Base-by-base conservation (phyloP, 2,113 vertebrate species). In the Tichodroma muraria region DNA sequence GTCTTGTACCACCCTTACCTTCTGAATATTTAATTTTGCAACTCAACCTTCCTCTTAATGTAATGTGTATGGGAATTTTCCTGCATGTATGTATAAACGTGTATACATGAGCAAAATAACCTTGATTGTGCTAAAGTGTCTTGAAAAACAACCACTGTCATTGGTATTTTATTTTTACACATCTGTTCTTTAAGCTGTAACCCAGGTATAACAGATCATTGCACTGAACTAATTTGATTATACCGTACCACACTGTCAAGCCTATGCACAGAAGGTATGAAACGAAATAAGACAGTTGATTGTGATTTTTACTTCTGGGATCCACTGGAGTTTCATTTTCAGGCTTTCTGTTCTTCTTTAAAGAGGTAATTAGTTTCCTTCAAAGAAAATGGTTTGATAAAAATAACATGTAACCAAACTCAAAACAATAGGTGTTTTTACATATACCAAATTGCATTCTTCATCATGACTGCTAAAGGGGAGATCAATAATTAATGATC, bases 401-500 rank as follows among this genome's bases (percentile, higher is more conserved):
- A 94, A 92, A 78, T 42, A 88, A 35, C 56, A 53, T 38, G 21
- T 54, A 86, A 85, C 33, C n/a, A 84, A 65, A 87, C 53, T 92
- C 70, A 87, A 85, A 93, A 64, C 85, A 87, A 73, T 54, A 71
- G 25, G 5, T 63, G 6, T 45, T 94, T 86, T 92, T 83, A 44
- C 47, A 52, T 72, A 61, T 49, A 63, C 30, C 45, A 53, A 91
- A 76, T 93, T 72, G 27, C 50, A 70, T 80, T 90, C 66, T 75
- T 87, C 59, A 91, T 95, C 38, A 63, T 96, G 97, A 95, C 94
- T 98, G 97, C 97, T 98, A 97, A 98, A 98, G 96, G 95, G 64
- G 96, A 97, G 95, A 97, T 98, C 98, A 98, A 96, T 98, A 99
- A 98, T 98, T 98, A 98, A 98, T 98, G 98, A 98, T 97, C 97